phyloP scores from a whole-genome alignment of 2,797 vertebrate genomes.

The Remorina albescens region DNA sequence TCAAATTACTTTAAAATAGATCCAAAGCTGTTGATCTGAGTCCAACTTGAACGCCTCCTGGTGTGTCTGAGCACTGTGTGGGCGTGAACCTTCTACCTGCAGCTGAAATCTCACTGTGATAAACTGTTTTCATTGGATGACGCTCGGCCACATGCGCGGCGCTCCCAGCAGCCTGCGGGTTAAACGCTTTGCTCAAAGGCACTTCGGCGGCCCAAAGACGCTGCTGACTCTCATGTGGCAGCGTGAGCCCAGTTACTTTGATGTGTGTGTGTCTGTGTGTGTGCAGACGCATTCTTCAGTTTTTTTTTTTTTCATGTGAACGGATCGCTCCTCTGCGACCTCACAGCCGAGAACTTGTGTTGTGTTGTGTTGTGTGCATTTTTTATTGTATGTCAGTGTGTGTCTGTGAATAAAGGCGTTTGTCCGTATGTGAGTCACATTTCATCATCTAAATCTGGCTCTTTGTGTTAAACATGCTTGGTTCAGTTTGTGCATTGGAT shows the following conservation, averaged over 20 bases:
- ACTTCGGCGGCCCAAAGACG: constrained; percentile 10
- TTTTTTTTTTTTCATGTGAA: constrained; percentile 63
- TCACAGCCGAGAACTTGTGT: constrained; percentile 44
- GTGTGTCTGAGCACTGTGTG: neutral
- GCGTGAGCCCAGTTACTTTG: constrained; percentile 63
- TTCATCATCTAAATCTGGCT: constrained; percentile 1
- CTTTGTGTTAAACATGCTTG: neutral
- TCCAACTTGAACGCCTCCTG: neutral
- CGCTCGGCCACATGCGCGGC: neutral
- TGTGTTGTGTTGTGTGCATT: constrained; percentile 11
- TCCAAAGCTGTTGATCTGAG: neutral
- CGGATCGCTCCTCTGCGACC: constrained; percentile 60
- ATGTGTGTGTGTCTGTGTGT: constrained; percentile 20
- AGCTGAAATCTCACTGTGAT: neutral
- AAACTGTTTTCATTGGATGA: neutral
- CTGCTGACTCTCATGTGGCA: constrained; percentile 45
- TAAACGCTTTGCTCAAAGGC: constrained; percentile 50
- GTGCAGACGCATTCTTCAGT: constrained; percentile 49
- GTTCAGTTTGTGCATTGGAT: neutral
- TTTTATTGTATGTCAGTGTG: neutral
- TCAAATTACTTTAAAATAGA: neutral
- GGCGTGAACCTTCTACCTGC: neutral
- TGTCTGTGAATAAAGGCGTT: constrained; percentile 1
- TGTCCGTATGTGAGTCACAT: neutral
- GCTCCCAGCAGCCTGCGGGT: constrained; percentile 16